Conservation (phyloP, 2,113 vertebrate species). For the Hemicordylus capensis region DNA sequence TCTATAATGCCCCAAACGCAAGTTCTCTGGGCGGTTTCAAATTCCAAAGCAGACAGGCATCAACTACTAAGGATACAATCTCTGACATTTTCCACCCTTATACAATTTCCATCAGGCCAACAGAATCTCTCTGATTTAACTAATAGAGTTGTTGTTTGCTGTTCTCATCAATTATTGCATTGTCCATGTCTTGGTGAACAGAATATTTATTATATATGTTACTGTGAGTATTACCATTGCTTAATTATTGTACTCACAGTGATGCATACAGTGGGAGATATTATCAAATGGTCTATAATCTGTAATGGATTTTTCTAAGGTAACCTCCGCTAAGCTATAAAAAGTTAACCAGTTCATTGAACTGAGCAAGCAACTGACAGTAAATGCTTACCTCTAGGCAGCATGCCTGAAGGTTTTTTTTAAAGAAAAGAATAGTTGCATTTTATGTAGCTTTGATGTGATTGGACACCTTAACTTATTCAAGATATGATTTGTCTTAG, state of each 20-base stretch:
- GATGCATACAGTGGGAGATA: neutral
- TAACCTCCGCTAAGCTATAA: conserved; percentile 17
- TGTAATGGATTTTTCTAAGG: neutral
- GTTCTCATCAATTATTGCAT: neutral
- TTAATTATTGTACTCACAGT: neutral
- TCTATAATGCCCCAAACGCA: too few relatives aligned
- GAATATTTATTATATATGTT: neutral
- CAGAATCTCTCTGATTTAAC: neutral
- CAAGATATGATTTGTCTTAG: neutral
- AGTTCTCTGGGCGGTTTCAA: too few relatives aligned
- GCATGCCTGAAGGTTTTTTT: conserved; percentile 18
- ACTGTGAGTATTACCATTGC: neutral
- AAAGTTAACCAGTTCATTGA: conserved; percentile 35
- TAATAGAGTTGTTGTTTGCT: neutral
- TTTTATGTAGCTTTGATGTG: conserved; percentile 6
- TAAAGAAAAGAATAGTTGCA: neutral
- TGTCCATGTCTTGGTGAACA: neutral
- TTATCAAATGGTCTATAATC: neutral
- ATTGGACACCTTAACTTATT: conserved; percentile 25
- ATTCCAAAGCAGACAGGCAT: neutral
- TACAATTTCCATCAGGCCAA: neutral
- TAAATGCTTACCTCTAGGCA: conserved; percentile 41
- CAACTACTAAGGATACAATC: neutral
- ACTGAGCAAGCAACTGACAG: conserved; percentile 18
- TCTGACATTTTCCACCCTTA: neutral